These are phyloP conservation scores for Synanthedon vespiformis DNA, from an alignment of 2,888 invertebrate genomes.

Conservation along the genomic window DNA sequence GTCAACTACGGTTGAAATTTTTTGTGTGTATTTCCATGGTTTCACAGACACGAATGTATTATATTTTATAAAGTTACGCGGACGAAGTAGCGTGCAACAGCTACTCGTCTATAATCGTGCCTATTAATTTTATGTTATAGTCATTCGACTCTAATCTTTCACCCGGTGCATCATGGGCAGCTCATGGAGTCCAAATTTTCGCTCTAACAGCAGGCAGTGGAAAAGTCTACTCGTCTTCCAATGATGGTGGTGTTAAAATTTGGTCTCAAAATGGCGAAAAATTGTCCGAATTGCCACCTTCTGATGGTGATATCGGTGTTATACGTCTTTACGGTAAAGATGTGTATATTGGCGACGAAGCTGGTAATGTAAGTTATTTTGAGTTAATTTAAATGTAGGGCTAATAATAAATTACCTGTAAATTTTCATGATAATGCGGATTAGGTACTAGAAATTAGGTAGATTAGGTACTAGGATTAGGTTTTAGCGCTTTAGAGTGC, in stretches of 20 bases:
- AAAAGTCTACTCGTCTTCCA: constrained; percentile 71
- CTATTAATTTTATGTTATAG: constrained; percentile 15
- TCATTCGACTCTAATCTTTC: constrained; percentile 36
- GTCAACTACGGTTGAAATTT: too few species aligned
- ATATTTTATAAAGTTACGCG: too few species aligned
- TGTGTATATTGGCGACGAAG: constrained; percentile 73
- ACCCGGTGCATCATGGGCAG: constrained; percentile 48
- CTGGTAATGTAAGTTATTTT: constrained; percentile 68
- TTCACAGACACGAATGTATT: too few species aligned
- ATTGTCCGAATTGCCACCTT: constrained; percentile 35
- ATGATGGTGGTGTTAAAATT: constrained; percentile 72
- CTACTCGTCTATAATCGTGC: background rate
- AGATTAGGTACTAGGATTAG: too few species aligned
- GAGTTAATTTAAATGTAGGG: background rate
- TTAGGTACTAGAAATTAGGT: too few species aligned
- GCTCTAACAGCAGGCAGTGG: constrained; percentile 66
- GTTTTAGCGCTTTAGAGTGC: too few species aligned
- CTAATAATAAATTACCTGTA: too few species aligned
- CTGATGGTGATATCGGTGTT: constrained; percentile 47
- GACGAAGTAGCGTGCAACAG: too few species aligned
- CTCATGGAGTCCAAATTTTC: constrained; percentile 73
- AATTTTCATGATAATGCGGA: too few species aligned
- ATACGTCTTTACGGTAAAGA: constrained; percentile 43
- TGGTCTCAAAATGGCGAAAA: constrained; percentile 60
- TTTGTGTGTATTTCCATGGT: too few species aligned